Conservation (phyloP, 2,888 invertebrate species). For the Leptogaster cylindrica region DNA sequence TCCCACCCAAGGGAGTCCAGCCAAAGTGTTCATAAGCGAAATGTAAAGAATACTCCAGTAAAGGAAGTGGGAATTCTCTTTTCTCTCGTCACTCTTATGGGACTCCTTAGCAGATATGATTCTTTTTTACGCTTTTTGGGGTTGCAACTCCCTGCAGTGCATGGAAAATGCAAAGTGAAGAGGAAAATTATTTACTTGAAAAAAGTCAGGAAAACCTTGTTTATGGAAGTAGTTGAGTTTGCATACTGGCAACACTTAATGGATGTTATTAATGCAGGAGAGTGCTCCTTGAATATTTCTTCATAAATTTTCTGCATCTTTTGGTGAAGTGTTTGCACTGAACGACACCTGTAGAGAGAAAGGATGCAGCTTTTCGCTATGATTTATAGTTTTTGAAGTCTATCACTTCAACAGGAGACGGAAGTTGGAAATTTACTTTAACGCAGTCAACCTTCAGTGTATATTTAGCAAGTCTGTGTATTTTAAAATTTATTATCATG, state of each 20-base stretch:
- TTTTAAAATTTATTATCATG: conserved; percentile 17
- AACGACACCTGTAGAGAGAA: conserved; percentile 37
- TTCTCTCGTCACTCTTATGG: background rate
- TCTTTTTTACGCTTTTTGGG: background rate
- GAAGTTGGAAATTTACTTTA: background rate
- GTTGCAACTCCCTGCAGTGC: background rate
- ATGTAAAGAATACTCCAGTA: background rate
- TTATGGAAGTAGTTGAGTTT: conserved; percentile 17
- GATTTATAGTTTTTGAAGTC: conserved; percentile 29
- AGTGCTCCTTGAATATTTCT: conserved; percentile 36
- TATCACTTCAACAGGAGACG: conserved; percentile 28
- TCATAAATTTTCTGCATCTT: conserved; percentile 36
- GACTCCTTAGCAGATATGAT: background rate
- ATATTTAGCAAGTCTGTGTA: conserved; percentile 6
- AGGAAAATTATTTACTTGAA: conserved; percentile 30
- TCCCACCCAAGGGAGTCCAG: too few relatives aligned
- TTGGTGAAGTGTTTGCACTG: conserved; percentile 13
- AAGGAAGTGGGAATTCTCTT: background rate
- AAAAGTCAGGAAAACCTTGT: conserved; percentile 15
- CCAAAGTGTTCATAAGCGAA: background rate
- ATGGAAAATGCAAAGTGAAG: conserved; percentile 26
- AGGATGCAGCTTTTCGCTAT: conserved; percentile 10
- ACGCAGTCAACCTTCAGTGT: background rate
- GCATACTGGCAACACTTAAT: conserved; percentile 34
- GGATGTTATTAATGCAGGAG: conserved; percentile 31